Conservation (phyloP, 2,888 invertebrate species). For the Metellina segmentata region DNA sequence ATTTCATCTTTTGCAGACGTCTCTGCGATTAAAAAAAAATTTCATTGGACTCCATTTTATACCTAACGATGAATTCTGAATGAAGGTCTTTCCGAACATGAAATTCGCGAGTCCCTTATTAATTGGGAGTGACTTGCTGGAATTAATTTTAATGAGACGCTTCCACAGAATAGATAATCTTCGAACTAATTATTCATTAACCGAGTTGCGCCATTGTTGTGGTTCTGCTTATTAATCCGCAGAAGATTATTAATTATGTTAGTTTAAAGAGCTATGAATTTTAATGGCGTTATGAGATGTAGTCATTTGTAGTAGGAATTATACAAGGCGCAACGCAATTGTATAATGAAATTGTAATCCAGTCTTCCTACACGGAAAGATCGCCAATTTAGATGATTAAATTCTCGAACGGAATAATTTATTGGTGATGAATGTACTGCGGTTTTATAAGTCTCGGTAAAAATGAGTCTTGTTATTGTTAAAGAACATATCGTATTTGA, state of each 20-base stretch:
- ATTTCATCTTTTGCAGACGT: not conserved
- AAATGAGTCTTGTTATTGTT: too few species aligned
- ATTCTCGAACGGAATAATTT: too few species aligned
- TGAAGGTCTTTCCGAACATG: not conserved
- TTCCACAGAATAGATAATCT: constrained; percentile 14
- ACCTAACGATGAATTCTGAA: not conserved
- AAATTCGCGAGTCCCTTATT: not conserved
- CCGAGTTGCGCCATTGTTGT: not conserved
- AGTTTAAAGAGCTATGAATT: not conserved
- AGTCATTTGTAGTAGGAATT: too few species aligned
- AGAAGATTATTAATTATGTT: not conserved
- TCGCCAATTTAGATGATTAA: too few species aligned
- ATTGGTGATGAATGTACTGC: too few species aligned
- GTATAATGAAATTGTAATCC: too few species aligned
- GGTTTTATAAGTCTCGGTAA: too few species aligned
- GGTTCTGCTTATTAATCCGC: constrained; percentile 9
- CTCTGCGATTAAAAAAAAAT: not conserved
- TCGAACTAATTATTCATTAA: constrained; percentile 30
- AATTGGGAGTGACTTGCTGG: not conserved
- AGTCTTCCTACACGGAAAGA: too few species aligned
- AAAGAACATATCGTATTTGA: too few species aligned
- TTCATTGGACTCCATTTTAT: not conserved
- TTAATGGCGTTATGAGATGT: not conserved
- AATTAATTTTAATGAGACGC: constrained; percentile 43
- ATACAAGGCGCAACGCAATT: too few species aligned